Base-by-base conservation (phyloP, 2,888 invertebrate genomes). In the Hololepta plana region DNA sequence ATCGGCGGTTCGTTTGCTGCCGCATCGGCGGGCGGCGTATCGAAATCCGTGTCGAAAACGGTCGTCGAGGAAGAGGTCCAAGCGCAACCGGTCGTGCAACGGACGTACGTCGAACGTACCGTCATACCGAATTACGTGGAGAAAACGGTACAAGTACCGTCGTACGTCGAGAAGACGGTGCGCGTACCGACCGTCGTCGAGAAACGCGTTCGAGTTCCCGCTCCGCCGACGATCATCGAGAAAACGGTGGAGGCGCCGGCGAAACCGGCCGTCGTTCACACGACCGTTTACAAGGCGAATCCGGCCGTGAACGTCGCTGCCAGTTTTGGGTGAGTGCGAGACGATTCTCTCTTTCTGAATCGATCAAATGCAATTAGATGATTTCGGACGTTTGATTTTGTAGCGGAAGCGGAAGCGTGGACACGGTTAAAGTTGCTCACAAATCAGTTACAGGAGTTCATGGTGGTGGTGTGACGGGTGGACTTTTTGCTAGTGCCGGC, bases 91-190 rank as follows among this genome's bases (percentile, higher is more conserved):
- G 26, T 28, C 17, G 34, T 43, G 3, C 37, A 42, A 22, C 40
- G 39, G 24, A 49, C 48, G 3, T 44, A 46, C 20, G 41, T 51
- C 6, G 47, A 53, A 38, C 38, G 47, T 29, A 53, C 51, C 5
- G 46, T 50, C 1, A 46, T 51, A 26, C 51, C 51, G 14, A 45
- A 52, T 28, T 53, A 51, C 29, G 48, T 49, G 3, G 51, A 51
- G 29, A 53, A 53, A 35, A 49, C 46, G 4, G 41, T 51, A 5
- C 47, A 47, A 32, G 51, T 51, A n/a, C 52, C 51, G 16, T 41
- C 41, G 15, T 53, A 51, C 30, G 51, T 49, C 3, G 53, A 52
- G 31, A 53, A 51, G 35, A 49, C 49, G 4, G 38, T 53, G 19
- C 32, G 47, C 27, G 51, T 53, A 14, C 53, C 53, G 3, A 50